phyloP scores from a whole-genome alignment of 92 coral and sea anemone species.

The Heteractis magnifica region DNA sequence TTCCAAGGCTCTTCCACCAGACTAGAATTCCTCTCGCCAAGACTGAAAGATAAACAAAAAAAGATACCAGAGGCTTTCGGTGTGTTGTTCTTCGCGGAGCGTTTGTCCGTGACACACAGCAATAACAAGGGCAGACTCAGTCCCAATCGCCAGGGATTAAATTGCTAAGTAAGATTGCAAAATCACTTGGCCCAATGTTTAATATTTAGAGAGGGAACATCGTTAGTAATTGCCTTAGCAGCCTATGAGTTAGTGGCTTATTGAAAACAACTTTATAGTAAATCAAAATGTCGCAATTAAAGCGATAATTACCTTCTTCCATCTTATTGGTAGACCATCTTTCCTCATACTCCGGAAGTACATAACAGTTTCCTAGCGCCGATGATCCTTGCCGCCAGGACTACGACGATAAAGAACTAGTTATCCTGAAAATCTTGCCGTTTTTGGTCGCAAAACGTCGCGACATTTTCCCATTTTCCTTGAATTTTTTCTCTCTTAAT shows the following conservation, averaged over 20 bases:
- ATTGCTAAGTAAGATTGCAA: slow-evolving; percentile 2
- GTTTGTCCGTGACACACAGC: neutral
- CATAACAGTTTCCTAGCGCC: slow-evolving; percentile 7
- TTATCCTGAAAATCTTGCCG: neutral
- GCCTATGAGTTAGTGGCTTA: slow-evolving; percentile 15
- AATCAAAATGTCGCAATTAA: slow-evolving; percentile 31
- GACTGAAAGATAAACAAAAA: neutral
- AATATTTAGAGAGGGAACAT: slow-evolving; percentile 6
- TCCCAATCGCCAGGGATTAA: neutral
- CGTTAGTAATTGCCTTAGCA: slow-evolving; percentile 1
- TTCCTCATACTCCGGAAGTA: slow-evolving; percentile 27
- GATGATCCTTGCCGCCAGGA: slow-evolving; percentile 1
- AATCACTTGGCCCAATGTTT: neutral
- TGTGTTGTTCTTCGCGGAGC: neutral
- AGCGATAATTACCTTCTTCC: slow-evolving; percentile 32
- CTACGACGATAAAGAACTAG: neutral
- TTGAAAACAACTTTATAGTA: slow-evolving; percentile 15
- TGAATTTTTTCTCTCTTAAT: neutral
- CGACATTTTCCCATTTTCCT: neutral
- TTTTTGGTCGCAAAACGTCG: neutral
- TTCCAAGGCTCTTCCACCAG: neutral
- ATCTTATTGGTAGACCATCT: slow-evolving; percentile 23
- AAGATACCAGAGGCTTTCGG: neutral
- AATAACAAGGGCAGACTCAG: slow-evolving; percentile 1
- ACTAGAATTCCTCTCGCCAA: neutral